A percentile compares a stretch with the other conserved stretches of the same genome.
These are phyloP conservation scores for Vombatus ursinus DNA, from an alignment of 2,113 vertebrate species.

Conservation along the genomic window DNA sequence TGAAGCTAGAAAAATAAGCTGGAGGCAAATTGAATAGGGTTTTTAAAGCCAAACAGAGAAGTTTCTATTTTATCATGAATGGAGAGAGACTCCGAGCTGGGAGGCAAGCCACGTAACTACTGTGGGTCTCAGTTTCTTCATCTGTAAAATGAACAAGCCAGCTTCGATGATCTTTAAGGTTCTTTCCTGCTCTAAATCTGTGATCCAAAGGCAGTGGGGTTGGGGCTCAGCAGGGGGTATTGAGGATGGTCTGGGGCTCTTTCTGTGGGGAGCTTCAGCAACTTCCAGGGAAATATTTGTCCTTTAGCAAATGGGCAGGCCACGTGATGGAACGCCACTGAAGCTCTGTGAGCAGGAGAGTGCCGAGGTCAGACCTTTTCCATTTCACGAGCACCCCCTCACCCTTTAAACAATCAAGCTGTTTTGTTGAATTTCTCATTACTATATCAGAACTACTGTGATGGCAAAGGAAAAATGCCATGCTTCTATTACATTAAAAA, in stretches of 20 bases:
- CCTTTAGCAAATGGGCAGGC: background rate
- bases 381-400: background rate
- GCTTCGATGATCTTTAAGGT: background rate
- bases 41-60: too few species aligned
- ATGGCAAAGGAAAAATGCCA: background rate
- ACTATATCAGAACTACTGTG: background rate
- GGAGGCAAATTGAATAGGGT: too few species aligned
- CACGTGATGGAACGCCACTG: background rate
- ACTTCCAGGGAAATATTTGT: too few species aligned
- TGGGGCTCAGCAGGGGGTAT: too few species aligned
- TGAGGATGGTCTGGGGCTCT: background rate
- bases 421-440: background rate
- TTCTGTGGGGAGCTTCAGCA: background rate
- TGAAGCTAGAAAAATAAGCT: too few species aligned
- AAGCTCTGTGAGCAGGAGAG: background rate
- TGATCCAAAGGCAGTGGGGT: background rate
- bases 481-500: background rate
- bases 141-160: background rate
- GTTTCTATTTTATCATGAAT: too few species aligned
- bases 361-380: background rate
- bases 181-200: background rate
- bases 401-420: background rate
- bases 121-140: background rate
- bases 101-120: background rate
- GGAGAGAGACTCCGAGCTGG: background rate